Base-by-base conservation (phyloP, 2,888 invertebrate species). In the Allophyes oxyacanthae region DNA sequence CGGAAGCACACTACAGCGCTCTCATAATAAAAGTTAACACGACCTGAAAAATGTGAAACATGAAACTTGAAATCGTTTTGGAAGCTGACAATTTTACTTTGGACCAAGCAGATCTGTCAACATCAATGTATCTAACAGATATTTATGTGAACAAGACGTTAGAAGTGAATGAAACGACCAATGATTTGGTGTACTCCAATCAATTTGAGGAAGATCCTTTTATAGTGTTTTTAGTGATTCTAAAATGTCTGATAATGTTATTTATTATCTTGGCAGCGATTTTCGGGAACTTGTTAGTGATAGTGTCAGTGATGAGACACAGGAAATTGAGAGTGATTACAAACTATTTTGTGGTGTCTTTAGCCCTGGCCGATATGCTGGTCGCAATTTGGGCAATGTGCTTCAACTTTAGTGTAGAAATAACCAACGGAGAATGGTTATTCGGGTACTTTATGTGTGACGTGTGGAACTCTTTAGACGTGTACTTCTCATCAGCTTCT, bases 351-450 rank as follows among this genome's bases (percentile, higher is more conserved):
- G 98, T 99, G 13, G 99, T 99, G 8, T 98, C 98, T 0, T 91
- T 99, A 65, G 99, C 99, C 0, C 95, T 98, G 76, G 99, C 99
- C 7, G 99, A 99, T 83, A 97, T 99, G 96, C 92, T 99, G 20
- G 99, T 99, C 0, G 99, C 99, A 0, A 96, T 98, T 30, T 97
- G 98, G 94, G 98, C 98, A 0, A 98, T 98, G 98, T 98, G 98
- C 73, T 98, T 98, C 88, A 98, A 98, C 94, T 98, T 98, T 72
- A 97, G 97, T 82, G 97, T 98, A 28, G 97, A 98, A 86, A 94
- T 98, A 13, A 97, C 97, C 0, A 97, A 97, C 13, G 96, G 96
- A 8, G 95, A 94, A 68, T 99, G 99, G 99, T 87, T 98, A 63
- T 98, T 99, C 79, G 98, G 98, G 0, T 96, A 96, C 78, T 97